Evolutionary conservation across 2,113 vertebrate genomes (phyloP).

Genomic region (Callospermophilus lateralis): DNA sequence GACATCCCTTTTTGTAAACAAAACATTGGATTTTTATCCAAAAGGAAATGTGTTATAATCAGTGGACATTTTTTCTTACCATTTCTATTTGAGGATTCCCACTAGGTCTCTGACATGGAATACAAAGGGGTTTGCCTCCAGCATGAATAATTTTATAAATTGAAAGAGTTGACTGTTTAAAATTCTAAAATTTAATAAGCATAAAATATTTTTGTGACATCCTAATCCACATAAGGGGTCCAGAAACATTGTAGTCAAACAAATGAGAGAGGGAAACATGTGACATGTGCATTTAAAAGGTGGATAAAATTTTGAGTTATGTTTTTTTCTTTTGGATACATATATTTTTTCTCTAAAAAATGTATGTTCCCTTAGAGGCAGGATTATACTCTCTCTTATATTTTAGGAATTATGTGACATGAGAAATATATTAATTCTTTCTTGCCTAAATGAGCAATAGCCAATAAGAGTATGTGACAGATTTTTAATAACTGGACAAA

Average conservation of each 20-base stretch:
- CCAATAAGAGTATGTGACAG: not conserved
- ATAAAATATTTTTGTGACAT: constrained; percentile 49
- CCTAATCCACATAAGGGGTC: not conserved
- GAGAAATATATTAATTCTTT: constrained; percentile 38
- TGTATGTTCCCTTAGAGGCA: not conserved
- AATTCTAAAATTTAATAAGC: constrained; percentile 53
- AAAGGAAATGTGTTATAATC: constrained; percentile 68
- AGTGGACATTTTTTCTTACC: constrained; percentile 38
- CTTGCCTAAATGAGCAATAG: constrained; percentile 7
- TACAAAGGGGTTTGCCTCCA: constrained; percentile 36
- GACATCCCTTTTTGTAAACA: constrained; percentile 69
- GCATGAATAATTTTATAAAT: constrained; percentile 67
- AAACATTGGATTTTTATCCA: constrained; percentile 70
- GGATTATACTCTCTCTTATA: not conserved
- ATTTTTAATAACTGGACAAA: constrained; percentile 52
- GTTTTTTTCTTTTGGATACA: constrained; percentile 11
- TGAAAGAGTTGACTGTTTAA: constrained; percentile 45
- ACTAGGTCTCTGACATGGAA: constrained; percentile 53
- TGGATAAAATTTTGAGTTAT: constrained; percentile 42
- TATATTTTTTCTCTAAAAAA: constrained; percentile 30
- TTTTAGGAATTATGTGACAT: constrained; percentile 41
- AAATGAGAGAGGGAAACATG: constrained; percentile 39
- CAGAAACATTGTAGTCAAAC: constrained; percentile 28
- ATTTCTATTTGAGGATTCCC: constrained; percentile 1
- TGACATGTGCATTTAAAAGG: not conserved